These are phyloP conservation scores for Hipposideros larvatus DNA, from an alignment of 2,797 vertebrate species.

Conservation along the genomic window DNA sequence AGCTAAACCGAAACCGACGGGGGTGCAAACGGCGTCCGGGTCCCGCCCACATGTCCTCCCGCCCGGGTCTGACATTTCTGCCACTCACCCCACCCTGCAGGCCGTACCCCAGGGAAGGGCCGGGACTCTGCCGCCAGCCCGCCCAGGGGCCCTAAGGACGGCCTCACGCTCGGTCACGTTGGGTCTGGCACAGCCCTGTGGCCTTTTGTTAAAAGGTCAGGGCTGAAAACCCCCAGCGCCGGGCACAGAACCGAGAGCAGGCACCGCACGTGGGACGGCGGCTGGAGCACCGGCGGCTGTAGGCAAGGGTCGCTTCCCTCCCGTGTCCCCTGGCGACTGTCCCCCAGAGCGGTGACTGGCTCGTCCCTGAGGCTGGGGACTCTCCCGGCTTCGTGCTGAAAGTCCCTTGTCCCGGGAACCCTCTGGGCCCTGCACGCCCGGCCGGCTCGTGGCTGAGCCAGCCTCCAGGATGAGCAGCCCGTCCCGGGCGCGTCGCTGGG, in stretches of 20 bases:
- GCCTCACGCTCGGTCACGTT: fast-evolving
- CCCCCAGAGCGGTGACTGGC: no score
- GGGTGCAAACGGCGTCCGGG: fast-evolving
- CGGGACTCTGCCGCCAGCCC: background rate
- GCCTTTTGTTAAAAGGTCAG: background rate
- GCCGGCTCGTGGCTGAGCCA: fast-evolving
- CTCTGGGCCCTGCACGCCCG: fast-evolving
- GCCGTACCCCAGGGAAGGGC: background rate
- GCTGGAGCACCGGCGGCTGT: background rate
- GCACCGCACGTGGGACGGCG: fast-evolving
- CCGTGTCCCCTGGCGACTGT: background rate
- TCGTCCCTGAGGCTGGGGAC: background rate
- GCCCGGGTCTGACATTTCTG: no score
- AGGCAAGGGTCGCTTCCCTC: background rate
- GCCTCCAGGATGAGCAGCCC: no score
- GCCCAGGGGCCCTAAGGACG: fast-evolving
- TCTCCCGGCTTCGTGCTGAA: fast-evolving
- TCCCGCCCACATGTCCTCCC: no score
- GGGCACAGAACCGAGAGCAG: background rate
- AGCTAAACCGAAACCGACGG: fast-evolving
- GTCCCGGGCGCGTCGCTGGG: no score
- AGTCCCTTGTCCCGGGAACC: background rate
- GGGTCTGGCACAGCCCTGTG: background rate
- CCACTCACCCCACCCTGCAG: no score
- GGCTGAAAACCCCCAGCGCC: background rate